Conservation (phyloP, 2,888 invertebrate genomes). For the Creontiades dilutus region DNA sequence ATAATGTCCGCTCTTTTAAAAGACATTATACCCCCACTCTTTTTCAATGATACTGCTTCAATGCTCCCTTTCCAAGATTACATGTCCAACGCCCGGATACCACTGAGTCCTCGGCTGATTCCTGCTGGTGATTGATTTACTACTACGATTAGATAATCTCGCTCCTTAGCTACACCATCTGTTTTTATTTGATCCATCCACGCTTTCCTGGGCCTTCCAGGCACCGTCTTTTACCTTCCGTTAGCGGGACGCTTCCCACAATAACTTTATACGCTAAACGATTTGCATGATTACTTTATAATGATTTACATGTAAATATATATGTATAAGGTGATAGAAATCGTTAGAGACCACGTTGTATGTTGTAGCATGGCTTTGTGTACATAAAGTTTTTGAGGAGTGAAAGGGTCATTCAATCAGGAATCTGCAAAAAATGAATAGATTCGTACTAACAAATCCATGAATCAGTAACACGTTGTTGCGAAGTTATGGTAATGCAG, state of each 20-base stretch:
- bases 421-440: no score
- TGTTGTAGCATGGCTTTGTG: no score
- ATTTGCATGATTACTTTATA: no score
- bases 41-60: neutral
- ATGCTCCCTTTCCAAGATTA: neutral
- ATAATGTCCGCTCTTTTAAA: constrained; percentile 53
- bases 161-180: neutral
- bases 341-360: no score
- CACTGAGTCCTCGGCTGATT: neutral
- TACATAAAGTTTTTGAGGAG: no score
- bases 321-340: no score
- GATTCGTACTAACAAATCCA: no score
- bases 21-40: constrained; percentile 45
- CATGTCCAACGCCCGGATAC: neutral
- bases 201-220: constrained; percentile 10
- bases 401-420: no score
- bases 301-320: no score
- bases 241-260: neutral
- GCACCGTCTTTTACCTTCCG: neutral
- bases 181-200: constrained; percentile 47
- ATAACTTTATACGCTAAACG: neutral
- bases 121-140: constrained; percentile 40
- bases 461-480: no score
- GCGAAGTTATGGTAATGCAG: no score
- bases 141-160: constrained; percentile 42